Evolutionary conservation across 2,113 vertebrate genomes (phyloP), one percentile per base, ranked within the genome.

Genomic region (Hirundichthys speculiger): DNA sequence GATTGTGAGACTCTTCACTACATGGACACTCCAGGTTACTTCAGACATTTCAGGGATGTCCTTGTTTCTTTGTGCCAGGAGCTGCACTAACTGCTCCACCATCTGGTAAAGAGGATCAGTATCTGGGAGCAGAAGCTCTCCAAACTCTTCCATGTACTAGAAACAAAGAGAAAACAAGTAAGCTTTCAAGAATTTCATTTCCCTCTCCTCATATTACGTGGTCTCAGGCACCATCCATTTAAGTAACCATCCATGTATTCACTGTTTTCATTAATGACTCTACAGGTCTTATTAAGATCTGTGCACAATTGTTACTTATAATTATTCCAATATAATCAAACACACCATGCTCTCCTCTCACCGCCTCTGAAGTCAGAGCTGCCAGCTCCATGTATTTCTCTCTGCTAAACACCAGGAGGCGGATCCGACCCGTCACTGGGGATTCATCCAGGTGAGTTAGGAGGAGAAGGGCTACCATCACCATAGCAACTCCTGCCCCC

Each of bases 381-480:
- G 95, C 93, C 67, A 99, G 86, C 30, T 95, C 88, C 85, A 89
- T 90, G 82, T 94, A 97, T 72, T 93, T 93, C 21, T 98, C 94
- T 59, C 90, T 94, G 79, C 89, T 93, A 88, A 99, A 92, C 46
- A 98, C 85, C 39, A 96, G 82, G 20, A 99, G 92, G 4, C 95
- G 95, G 42, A 85, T 84, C 0, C 98, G 94, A 53, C 96, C 95
- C 0, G 97, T 99, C 82, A 99, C 45, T 0, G 96, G 98, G 16
- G 93, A 94, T 79, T 96, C 93, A 61, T 98, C 97, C 86, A 98
- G 83, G 85, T 98, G 94, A 25, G 96, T 97, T 73, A 94, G 91
- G 84, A 95, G 93, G 77, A 98, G 94, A 16, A 95, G 19, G 1
- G 91, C 51, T 59, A 93, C 83, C 1, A 98, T 63, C 68, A 93